phyloP scores from a whole-genome alignment of 1,140 invertebrate species.

The Bombus polaris region DNA sequence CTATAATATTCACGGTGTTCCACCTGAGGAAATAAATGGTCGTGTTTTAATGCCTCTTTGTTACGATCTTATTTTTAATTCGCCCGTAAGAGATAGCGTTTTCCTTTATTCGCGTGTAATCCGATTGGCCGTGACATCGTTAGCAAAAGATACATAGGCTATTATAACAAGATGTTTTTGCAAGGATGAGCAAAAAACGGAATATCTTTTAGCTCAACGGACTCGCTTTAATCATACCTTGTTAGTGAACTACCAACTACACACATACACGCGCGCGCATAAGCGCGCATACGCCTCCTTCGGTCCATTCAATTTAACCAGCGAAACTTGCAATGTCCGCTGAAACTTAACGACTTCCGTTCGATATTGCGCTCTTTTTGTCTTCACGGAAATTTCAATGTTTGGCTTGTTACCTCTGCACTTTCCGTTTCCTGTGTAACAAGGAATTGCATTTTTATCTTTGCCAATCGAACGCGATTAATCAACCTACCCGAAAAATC shows the following conservation, averaged over 20 bases:
- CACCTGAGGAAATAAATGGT: not conserved
- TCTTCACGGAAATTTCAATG: not conserved
- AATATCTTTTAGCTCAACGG: not conserved
- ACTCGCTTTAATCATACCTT: constrained; percentile 9
- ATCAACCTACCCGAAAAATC: not conserved
- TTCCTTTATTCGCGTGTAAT: constrained; percentile 1
- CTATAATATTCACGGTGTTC: too few species aligned
- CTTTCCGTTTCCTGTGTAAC: not conserved
- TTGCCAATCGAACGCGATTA: not conserved
- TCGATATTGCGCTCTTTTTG: not conserved
- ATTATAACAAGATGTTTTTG: constrained; percentile 6
- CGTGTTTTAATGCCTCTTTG: not conserved
- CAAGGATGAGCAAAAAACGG: not conserved
- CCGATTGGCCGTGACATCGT: constrained; percentile 7
- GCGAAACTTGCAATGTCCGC: constrained; percentile 1
- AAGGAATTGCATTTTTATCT: not conserved
- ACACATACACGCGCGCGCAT: not conserved
- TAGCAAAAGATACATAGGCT: constrained; percentile 8
- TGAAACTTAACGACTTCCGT: not conserved
- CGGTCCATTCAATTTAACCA: not conserved
- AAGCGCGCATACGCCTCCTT: not conserved
- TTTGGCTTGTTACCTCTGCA: not conserved
- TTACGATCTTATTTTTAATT: constrained; percentile 7
- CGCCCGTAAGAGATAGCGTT: not conserved
- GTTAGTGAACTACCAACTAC: constrained; percentile 9